These are phyloP conservation scores for Cheilosia scutellata DNA, from an alignment of 2,888 invertebrate genomes.

Conservation along the genomic window DNA sequence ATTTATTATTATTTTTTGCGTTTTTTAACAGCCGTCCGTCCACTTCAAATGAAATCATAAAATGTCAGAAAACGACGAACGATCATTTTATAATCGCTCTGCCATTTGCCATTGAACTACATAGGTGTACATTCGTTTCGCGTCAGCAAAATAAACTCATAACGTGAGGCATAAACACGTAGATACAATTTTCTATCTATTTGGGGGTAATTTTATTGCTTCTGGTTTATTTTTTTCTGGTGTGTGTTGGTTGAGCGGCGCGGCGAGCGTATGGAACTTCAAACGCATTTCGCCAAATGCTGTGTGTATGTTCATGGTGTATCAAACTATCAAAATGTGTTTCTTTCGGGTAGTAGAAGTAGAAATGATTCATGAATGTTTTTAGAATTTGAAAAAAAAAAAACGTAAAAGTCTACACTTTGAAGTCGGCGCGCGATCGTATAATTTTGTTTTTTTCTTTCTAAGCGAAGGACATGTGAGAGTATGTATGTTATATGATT, in stretches of 20 bases:
- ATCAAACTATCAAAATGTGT: conserved; percentile 62
- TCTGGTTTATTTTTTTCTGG: conserved; percentile 38
- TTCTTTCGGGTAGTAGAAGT: conserved; percentile 17
- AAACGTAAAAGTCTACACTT: conserved; percentile 48
- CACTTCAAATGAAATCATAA: conserved; percentile 61
- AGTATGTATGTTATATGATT: conserved; percentile 17
- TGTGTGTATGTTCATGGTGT: conserved; percentile 23
- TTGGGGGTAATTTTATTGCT: conserved; percentile 64
- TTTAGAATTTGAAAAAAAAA: conserved; percentile 47
- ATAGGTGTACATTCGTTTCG: conserved; percentile 48
- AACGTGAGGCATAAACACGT: conserved; percentile 13
- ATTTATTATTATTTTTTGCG: neutral
- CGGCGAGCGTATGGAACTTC: conserved; percentile 44
- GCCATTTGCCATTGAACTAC: conserved; percentile 46
- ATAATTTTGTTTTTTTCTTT: neutral
- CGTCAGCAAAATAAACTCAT: conserved; percentile 41
- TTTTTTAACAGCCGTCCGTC: conserved; percentile 10
- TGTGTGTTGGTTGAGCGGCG: neutral
- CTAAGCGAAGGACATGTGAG: conserved; percentile 48
- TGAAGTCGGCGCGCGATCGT: conserved; percentile 45
- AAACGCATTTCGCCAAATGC: conserved; percentile 58
- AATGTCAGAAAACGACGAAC: conserved; percentile 21
- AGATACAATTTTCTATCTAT: conserved; percentile 47
- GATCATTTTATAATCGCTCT: conserved; percentile 46
- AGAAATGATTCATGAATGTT: conserved; percentile 66